Base-by-base conservation (phyloP, 1,140 invertebrate genomes). In the Atta texana region DNA sequence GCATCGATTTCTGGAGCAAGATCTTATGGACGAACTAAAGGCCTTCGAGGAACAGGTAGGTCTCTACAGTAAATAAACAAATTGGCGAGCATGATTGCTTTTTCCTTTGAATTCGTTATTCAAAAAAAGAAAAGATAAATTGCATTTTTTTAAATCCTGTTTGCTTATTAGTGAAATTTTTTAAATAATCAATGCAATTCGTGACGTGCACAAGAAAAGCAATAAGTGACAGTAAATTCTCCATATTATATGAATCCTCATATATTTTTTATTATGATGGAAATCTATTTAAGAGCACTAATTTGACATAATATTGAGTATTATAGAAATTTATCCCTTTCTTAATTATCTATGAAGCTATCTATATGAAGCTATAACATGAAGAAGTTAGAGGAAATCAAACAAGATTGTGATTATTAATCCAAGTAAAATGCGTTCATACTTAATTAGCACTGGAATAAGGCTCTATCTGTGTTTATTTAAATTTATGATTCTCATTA, bases 31-130 rank as follows among this genome's bases (percentile, higher is more conserved):
- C 24, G 93, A 94, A 34, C 61, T 95, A 0, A 94, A 92, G 51
- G 91, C 93, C 0, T 94, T 95, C 66, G 93, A 95, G 76, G 89
- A 95, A 86, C 92, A 94, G 92, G 95, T 95, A 76, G 87, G 81
- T 61, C 8, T 8, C 31, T 75, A 0, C 18, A 53, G 5, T 18
- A 55, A 55, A 0, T 34, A 12, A 31, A 28, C 14, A 3, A 71
- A 12, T 75, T 74, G 53, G 7, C 16, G 21, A 14, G 7, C 4
- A 16, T 59, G 6, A 39, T 16, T 18, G 10, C 2, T 18, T 49
- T 44, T 18, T n/a, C 3, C 24, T 18, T 34, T 2, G 18, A n/a
- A n/a, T n/a, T n/a, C n/a, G 10, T 59, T 21, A 44, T 8, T 21
- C 10, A 10, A 2, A 16, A 63, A 34, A 12, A 28, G 12, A 24